Conservation (phyloP, 2,113 vertebrate species). For the Rhinoderma darwinii region DNA sequence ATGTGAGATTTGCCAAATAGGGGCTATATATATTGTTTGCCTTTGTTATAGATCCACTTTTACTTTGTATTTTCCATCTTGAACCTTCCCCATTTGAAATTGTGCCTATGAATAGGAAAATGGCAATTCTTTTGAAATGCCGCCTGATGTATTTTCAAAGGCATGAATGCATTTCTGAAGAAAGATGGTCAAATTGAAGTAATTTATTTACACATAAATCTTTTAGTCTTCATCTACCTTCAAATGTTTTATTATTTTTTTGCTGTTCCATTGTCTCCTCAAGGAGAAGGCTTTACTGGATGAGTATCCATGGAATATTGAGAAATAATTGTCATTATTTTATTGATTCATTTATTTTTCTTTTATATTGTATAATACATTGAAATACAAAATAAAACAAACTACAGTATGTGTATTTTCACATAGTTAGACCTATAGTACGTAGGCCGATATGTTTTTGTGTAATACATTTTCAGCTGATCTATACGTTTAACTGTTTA, state of each 20-base stretch:
- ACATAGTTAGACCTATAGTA: too few relatives aligned
- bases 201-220: constrained; percentile 11
- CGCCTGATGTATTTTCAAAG: neutral
- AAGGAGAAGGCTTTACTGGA: neutral
- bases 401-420: neutral
- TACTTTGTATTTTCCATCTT: neutral
- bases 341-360: neutral
- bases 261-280: neutral
- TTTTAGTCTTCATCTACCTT: constrained; percentile 11
- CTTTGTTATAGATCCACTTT: neutral
- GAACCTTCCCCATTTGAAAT: neutral
- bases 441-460: too few relatives aligned
- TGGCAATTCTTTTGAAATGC: neutral
- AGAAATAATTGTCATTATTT: neutral
- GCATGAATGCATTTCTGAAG: constrained; percentile 12
- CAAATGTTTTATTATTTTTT: neutral
- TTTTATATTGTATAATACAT: neutral
- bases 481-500: neutral
- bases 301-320: neutral
- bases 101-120: neutral
- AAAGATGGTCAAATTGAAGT: constrained; percentile 12
- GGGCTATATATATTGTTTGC: neutral
- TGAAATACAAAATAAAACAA: neutral
- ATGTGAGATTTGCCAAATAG: neutral
- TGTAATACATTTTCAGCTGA: neutral